A percentile compares a stretch with the other conserved stretches of the same genome.
Conservation (phyloP, 2,797 vertebrate genomes). For the Hapalemur alaotrensis region DNA sequence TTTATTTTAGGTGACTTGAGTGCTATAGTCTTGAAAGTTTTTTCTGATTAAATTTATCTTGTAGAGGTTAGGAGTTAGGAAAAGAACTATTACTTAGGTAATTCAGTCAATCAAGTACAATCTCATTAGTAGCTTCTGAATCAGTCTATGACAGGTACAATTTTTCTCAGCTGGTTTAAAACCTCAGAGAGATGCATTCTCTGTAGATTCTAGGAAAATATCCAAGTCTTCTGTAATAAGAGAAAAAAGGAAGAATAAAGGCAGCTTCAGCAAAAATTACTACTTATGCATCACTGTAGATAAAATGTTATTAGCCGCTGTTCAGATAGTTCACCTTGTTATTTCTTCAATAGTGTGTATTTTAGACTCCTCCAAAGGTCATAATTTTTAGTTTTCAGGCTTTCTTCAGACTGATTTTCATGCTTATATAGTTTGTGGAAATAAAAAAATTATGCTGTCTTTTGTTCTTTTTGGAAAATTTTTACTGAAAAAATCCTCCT, state of each 20-base stretch:
- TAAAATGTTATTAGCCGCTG: background rate
- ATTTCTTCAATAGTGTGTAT: background rate
- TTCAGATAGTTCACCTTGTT: background rate
- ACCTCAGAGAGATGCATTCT: background rate
- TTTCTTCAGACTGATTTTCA: background rate
- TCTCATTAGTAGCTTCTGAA: background rate
- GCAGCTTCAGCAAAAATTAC: background rate
- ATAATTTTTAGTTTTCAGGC: background rate
- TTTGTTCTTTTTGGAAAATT: background rate
- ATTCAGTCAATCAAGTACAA: background rate
- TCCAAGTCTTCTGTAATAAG: background rate
- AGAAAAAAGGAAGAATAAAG: background rate
- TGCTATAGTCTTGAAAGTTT: background rate
- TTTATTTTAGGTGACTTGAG: background rate
- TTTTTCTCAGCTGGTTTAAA: background rate
- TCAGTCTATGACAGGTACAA: background rate
- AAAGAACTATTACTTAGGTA: background rate
- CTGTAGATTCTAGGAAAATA: background rate
- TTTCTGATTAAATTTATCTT: constrained; percentile 14
- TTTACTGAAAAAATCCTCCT: background rate
- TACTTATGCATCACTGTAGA: background rate
- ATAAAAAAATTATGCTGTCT: background rate
- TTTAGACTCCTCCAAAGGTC: background rate
- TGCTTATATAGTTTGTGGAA: background rate
- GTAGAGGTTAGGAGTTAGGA: background rate